A percentile compares a stretch with the other conserved stretches of the same genome.
phyloP scores from a whole-genome alignment of 92 coral and sea anemone species.

The Montipora capitata region DNA sequence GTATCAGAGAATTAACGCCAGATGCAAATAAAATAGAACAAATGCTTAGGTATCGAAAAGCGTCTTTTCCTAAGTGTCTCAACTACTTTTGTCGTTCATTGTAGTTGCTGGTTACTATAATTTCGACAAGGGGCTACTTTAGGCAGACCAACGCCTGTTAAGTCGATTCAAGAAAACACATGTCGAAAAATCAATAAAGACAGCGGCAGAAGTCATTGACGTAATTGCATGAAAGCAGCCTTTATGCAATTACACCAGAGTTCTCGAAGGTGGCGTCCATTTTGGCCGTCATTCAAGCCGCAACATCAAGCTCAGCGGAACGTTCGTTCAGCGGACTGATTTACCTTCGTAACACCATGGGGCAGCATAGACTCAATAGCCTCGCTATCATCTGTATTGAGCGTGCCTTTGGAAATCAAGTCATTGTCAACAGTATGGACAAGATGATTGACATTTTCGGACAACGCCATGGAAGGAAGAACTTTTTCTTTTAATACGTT shows the following conservation, averaged over 20 bases:
- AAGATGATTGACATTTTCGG: too few species aligned
- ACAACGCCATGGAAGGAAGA: too few species aligned
- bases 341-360: background rate
- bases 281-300: conserved; percentile 15
- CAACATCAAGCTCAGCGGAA: conserved; percentile 22
- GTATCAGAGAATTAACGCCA: too few species aligned
- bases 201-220: background rate
- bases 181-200: background rate
- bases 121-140: background rate
- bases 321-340: conserved; percentile 17
- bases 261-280: conserved; percentile 11
- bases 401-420: too few species aligned
- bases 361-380: too few species aligned
- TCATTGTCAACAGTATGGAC: too few species aligned
- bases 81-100: too few species aligned
- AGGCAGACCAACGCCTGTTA: conserved; percentile 15
- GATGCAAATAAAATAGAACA: too few species aligned
- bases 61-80: too few species aligned
- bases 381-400: too few species aligned
- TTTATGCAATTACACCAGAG: background rate
- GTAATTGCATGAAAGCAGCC: background rate
- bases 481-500: too few species aligned
- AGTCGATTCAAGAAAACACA: background rate
- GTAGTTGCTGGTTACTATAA: background rate
- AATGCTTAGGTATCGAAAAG: too few species aligned